Evolutionary conservation across 2,888 invertebrate genomes (phyloP), one percentile per base, ranked within the genome.

Genomic region (Meloe dianella): DNA sequence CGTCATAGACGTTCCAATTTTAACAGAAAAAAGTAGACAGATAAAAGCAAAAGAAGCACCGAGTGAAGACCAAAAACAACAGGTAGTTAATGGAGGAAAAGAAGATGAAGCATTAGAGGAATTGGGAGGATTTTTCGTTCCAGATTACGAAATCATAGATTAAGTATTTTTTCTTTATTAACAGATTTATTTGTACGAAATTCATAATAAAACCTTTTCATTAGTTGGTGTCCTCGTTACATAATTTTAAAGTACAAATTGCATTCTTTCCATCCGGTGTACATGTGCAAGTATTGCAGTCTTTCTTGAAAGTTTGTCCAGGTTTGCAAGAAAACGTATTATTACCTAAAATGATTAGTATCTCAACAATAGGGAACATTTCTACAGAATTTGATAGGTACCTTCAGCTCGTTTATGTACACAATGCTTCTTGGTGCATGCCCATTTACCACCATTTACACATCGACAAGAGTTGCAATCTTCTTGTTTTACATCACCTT

Each of bases 221-320:
- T n/a, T n/a, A n/a, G n/a, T n/a, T n/a, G n/a, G n/a, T n/a, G n/a
- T n/a, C 1, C 10, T 38, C 10, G 10, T 12, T 38, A 6, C 38
- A 38, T 7, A n/a, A 14, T 61, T 84, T 84, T 41, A 81, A 73
- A 7, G 87, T 85, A 78, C 88, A 88, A 3, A 82, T 76, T 0
- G 87, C 87, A 67, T 81, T 82, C 17, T 79, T 79, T 0, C 88
- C 88, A 70, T 85, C 85, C 0, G 73, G 67, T 0, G 83, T 82
- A 74, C 88, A 88, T 10, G 81, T 84, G 72, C 88, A 89, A 8
- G 83, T 83, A 75, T 88, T 88, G 72, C 84, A 84, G n/a, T 80
- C 79, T 60, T 78, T 75, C 24, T 76, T 74, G 74, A 80, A 83
- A 12, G 67, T 67, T 66, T 79, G 75, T 41, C 80, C 80, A 10